phyloP scores from a whole-genome alignment of 1,140 invertebrate genomes.

The Archivesica marissinica region DNA sequence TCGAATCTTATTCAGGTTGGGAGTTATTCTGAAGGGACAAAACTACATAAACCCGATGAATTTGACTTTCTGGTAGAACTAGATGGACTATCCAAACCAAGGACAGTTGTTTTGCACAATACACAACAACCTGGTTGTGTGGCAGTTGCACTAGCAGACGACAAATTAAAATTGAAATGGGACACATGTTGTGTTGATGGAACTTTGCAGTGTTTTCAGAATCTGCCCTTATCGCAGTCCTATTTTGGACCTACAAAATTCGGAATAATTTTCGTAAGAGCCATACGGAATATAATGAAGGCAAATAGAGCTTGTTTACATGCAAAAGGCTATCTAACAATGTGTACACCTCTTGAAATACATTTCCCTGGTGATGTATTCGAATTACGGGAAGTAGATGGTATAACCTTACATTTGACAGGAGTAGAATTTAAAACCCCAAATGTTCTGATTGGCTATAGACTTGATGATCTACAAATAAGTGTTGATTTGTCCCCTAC shows the following conservation, averaged over 20 bases:
- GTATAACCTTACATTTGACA: background rate
- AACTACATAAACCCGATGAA: background rate
- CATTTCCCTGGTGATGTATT: background rate
- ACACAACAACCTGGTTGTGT: background rate
- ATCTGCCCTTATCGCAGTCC: background rate
- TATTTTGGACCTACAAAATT: background rate
- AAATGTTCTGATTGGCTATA: background rate
- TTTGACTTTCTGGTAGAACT: slow-evolving; percentile 15
- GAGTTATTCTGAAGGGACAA: background rate
- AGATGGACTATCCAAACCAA: background rate
- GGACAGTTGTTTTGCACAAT: background rate
- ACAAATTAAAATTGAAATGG: background rate
- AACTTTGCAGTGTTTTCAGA: background rate
- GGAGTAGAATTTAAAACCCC: background rate
- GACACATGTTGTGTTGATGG: background rate
- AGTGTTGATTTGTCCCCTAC: background rate
- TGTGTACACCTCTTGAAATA: background rate
- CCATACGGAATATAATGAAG: background rate
- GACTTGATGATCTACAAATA: background rate
- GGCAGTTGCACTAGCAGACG: background rate
- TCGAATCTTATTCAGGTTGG: background rate
- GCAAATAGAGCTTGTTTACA: background rate
- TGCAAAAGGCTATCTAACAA: background rate
- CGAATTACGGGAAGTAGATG: background rate
- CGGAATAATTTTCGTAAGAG: background rate